Percentiles rank a stretch among this genome's conserved stretches.
Conservation (phyloP, 2,797 vertebrate genomes). For the Pantherophis vulpinus region DNA sequence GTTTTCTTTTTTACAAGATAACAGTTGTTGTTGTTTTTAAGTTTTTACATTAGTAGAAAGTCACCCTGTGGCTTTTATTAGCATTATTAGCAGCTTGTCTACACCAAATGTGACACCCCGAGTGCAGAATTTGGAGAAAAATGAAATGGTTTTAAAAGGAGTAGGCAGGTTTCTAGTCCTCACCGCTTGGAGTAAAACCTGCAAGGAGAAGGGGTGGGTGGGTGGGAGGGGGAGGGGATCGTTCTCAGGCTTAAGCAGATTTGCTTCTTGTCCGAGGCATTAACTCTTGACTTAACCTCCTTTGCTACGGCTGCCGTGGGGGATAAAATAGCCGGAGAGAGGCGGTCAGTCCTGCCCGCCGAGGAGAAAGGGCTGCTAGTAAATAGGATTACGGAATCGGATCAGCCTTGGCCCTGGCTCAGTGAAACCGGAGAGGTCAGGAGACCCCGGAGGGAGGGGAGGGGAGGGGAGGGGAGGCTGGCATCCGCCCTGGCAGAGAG, state of each 20-base stretch:
- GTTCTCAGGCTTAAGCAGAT: not conserved
- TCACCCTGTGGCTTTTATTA: not conserved
- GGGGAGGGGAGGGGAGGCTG: not conserved
- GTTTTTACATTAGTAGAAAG: not conserved
- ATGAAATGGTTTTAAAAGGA: not conserved
- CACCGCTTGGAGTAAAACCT: not conserved
- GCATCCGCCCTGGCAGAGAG: not conserved
- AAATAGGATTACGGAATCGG: not conserved
- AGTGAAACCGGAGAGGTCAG: not conserved
- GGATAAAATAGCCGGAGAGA: not conserved
- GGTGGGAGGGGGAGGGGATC: fast-evolving
- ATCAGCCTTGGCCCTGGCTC: not conserved
- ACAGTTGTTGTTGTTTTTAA: not conserved
- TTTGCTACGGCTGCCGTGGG: not conserved
- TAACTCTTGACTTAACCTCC: not conserved
- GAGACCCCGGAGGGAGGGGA: not conserved
- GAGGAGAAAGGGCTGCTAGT: not conserved
- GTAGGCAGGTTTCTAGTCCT: not conserved
- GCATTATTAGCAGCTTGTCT: not conserved
- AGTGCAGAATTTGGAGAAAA: not conserved
- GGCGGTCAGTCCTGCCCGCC: not conserved
- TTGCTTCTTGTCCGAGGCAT: not conserved
- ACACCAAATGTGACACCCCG: not conserved
- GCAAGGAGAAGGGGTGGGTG: not conserved
- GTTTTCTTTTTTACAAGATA: not conserved